These are phyloP conservation scores for Sebastes trivittatus DNA, from an alignment of 2,797 vertebrate genomes.

Conservation along the genomic window DNA sequence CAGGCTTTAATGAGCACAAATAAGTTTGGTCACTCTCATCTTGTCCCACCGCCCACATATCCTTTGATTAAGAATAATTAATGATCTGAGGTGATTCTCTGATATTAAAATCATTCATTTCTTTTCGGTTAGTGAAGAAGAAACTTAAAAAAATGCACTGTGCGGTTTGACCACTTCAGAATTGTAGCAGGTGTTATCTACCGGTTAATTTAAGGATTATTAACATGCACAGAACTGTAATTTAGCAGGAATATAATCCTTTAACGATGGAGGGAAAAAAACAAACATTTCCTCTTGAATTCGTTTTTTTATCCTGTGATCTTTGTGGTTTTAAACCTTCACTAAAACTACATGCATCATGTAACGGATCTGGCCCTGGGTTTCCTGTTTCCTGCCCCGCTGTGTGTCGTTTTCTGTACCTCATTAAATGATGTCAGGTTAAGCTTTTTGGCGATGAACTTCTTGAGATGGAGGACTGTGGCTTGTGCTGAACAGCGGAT, in stretches of 20 bases:
- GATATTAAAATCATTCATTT: neutral
- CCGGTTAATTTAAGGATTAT: neutral
- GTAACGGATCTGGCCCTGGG: neutral
- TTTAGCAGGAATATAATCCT: neutral
- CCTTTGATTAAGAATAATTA: neutral
- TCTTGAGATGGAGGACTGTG: constrained; percentile 98
- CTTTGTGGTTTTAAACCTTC: neutral
- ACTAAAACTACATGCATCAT: neutral
- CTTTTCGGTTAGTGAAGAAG: neutral
- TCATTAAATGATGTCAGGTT: constrained; percentile 99
- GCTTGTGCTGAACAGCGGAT: constrained; percentile 99
- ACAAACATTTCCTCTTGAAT: neutral
- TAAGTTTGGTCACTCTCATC: neutral
- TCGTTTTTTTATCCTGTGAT: neutral
- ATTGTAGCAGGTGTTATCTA: neutral
- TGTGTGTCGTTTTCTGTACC: constrained; percentile 76
- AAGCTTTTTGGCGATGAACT: constrained; percentile 99
- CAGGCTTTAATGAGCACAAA: too few relatives aligned
- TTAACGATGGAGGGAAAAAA: neutral
- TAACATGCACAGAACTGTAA: neutral
- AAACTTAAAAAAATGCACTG: neutral
- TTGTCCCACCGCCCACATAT: neutral
- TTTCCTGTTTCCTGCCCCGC: neutral
- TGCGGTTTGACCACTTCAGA: neutral
- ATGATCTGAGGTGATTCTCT: neutral